These are phyloP conservation scores for Calephelis virginiensis DNA, from an alignment of 1,140 invertebrate species.

Conservation along the genomic window DNA sequence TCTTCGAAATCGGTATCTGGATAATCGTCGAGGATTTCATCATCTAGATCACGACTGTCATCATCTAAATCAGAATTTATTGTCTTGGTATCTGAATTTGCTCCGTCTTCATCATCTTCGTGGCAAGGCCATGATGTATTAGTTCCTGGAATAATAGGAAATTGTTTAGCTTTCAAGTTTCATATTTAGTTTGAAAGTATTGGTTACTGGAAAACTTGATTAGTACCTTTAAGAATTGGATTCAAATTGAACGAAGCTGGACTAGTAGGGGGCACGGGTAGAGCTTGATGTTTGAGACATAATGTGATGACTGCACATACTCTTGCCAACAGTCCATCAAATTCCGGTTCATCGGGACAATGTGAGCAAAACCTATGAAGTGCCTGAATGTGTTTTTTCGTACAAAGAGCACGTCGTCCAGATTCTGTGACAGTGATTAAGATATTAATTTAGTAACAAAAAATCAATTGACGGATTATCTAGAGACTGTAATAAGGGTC, in stretches of 20 bases:
- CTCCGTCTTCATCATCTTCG: constrained; percentile 66
- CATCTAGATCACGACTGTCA: constrained; percentile 58
- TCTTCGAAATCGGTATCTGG: constrained; percentile 58
- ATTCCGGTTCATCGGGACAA: constrained; percentile 83
- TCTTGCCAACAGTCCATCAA: constrained; percentile 81
- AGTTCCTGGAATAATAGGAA: constrained; percentile 44
- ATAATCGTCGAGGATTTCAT: constrained; percentile 56
- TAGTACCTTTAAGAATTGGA: constrained; percentile 66
- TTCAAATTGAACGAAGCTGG: constrained; percentile 76
- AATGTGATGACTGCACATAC: constrained; percentile 83
- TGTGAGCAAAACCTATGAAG: constrained; percentile 82
- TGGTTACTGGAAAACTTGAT: background rate
- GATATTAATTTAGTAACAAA: background rate
- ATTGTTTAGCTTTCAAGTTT: background rate
- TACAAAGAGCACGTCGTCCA: constrained; percentile 80
- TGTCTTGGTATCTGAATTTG: constrained; percentile 64
- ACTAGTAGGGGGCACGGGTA: constrained; percentile 80
- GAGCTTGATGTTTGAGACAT: constrained; percentile 81
- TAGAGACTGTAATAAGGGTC: too few relatives aligned
- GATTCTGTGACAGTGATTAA: constrained; percentile 70
- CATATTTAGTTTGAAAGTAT: background rate
- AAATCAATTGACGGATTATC: too few relatives aligned
- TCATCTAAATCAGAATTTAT: constrained; percentile 67
- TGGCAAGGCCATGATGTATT: constrained; percentile 66
- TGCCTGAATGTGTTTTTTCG: constrained; percentile 80